phyloP scores from a whole-genome alignment of 2,797 vertebrate genomes.

The Coregonus suidteri region DNA sequence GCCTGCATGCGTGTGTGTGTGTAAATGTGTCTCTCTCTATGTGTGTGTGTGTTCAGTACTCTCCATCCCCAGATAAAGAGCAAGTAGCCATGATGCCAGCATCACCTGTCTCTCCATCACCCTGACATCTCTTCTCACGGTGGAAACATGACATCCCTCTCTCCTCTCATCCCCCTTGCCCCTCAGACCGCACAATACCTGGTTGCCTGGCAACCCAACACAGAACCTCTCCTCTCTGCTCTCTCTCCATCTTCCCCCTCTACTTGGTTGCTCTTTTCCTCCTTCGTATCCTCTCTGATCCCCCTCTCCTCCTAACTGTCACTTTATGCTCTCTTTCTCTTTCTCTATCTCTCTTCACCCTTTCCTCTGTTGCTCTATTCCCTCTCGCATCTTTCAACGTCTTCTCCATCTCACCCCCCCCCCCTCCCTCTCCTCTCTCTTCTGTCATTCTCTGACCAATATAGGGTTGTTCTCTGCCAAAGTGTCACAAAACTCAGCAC shows the following conservation, averaged over 20 bases:
- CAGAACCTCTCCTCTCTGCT: constrained; percentile 45
- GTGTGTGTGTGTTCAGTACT: too few species aligned
- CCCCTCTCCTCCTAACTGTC: constrained; percentile 9
- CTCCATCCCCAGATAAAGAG: too few species aligned
- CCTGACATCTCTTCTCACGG: constrained; percentile 12
- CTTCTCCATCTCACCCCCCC: too few species aligned
- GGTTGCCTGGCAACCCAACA: constrained; percentile 71
- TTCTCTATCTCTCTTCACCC: too few species aligned
- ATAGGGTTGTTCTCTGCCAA: constrained; percentile 37
- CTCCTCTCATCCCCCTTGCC: constrained; percentile 35
- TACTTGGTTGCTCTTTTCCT: constrained; percentile 9
- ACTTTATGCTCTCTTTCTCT: neutral
- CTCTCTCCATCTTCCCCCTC: constrained; percentile 31
- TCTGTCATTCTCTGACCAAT: constrained; percentile 19
- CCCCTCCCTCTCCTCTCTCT: neutral
- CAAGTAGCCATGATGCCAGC: neutral
- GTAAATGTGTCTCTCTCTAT: too few species aligned
- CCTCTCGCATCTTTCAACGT: too few species aligned
- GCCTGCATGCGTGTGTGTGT: too few species aligned
- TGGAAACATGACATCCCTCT: neutral
- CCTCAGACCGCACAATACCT: constrained; percentile 46
- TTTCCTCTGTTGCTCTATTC: too few species aligned
- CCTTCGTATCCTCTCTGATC: too few species aligned
- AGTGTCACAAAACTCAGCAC: constrained; percentile 8
- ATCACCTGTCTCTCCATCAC: constrained; percentile 13